Percentiles rank a stretch among this genome's conserved stretches.
phyloP scores from a whole-genome alignment of 2,888 invertebrate species.

The Helicoverpa assulta region DNA sequence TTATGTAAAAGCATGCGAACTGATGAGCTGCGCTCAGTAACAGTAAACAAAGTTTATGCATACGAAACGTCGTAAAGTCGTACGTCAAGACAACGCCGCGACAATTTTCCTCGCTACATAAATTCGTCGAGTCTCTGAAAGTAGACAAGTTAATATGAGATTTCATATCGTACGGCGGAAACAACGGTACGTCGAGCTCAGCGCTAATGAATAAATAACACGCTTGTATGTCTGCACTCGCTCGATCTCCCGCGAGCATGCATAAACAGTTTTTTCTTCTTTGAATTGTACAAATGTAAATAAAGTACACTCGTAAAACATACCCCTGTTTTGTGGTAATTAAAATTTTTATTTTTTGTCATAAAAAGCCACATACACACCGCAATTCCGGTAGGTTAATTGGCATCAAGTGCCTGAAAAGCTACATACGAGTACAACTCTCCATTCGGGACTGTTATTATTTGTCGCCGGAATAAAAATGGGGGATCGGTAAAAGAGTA shows the following conservation, averaged over 20 bases:
- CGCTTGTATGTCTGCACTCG: conserved; percentile 66
- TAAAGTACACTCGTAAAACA: conserved; percentile 40
- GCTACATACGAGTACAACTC: conserved; percentile 4
- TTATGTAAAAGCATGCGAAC: conserved; percentile 44
- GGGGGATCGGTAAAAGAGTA: conserved; percentile 28
- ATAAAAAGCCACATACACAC: conserved; percentile 12
- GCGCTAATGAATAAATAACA: conserved; percentile 77
- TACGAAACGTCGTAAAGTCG: conserved; percentile 71
- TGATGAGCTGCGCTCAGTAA: conserved; percentile 46
- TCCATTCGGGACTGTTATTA: neutral
- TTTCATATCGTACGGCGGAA: conserved; percentile 75
- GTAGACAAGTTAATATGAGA: conserved; percentile 84
- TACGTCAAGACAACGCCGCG: conserved; percentile 72
- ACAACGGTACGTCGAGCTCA: conserved; percentile 67
- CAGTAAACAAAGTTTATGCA: conserved; percentile 69
- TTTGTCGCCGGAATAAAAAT: conserved; percentile 4
- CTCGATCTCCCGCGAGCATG: conserved; percentile 61
- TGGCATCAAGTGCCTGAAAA: conserved; percentile 21
- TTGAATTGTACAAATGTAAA: conserved; percentile 48
- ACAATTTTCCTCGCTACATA: conserved; percentile 81
- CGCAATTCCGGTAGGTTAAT: conserved; percentile 28
- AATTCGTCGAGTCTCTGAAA: conserved; percentile 76
- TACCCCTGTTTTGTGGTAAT: conserved; percentile 36
- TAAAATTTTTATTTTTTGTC: conserved; percentile 28
- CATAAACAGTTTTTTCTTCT: conserved; percentile 58